Base-by-base conservation (phyloP, 2,797 vertebrate genomes). In the Notolabrus celidotus region DNA sequence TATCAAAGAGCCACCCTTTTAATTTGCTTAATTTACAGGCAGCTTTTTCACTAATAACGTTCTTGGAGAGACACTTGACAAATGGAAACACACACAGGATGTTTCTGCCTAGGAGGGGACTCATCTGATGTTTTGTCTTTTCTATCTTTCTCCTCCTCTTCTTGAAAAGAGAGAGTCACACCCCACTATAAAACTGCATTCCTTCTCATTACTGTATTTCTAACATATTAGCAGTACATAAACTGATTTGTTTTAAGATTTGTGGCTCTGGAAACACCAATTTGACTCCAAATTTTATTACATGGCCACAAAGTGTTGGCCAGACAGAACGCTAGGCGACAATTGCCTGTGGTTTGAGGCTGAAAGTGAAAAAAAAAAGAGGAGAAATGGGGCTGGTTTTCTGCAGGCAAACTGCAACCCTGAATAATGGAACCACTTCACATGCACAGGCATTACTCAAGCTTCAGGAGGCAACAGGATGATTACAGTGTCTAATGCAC, bases 211-310 rank as follows among this genome's bases (percentile, higher is more conserved):
- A 51, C 75, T 80, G 86, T 82, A 74, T 73, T 83, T 92, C 87
- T 71, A 82, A 51, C 86, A 82, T 89, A 90, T 93, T 95, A 94
- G 89, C 91, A 92, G 91, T 50, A 89, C 95, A 94, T 93, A 90
- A 93, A 91, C 90, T 88, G 83, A 93, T 94, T 92, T 93, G 86
- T 89, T 91, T 92, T 88, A 90, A 93, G 86, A 89, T 91, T 86
- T 92, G 92, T 79, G 89, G 90, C 79, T 90, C 89, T 85, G 86
- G 82, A 90, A 92, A 89, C 83, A 86, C 75, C 79, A 79, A 66
- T 87, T 79, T 85, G 27, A 87, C 86, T 92, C 82, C 61, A 89
- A 85, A 83, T 87, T 82, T 89, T 88, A 91, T 89, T 83, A 85
- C 79, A 80, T 59, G 85, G 82, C 80, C 87, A 36, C 78, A 84